A percentile compares a stretch with the other conserved stretches of the same genome.
Evolutionary conservation across 2,888 invertebrate genomes (phyloP).

Genomic region (Cheilosia grossa): DNA sequence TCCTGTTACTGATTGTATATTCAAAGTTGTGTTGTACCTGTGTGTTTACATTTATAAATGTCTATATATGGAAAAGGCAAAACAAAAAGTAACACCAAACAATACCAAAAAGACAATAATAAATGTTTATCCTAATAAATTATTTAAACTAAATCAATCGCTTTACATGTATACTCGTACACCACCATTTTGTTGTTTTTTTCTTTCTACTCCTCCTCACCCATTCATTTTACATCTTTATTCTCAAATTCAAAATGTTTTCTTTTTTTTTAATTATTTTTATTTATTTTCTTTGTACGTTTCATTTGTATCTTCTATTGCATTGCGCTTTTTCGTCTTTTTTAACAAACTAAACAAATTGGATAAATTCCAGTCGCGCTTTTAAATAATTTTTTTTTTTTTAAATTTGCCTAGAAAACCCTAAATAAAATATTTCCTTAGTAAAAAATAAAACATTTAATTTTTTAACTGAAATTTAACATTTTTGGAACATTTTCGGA

Average conservation of each 20-base stretch:
- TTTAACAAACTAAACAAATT: conserved; percentile 13
- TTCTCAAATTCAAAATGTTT: conserved; percentile 4
- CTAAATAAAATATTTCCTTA: conserved; percentile 11
- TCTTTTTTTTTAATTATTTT: conserved; percentile 1
- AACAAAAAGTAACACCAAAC: conserved; percentile 24
- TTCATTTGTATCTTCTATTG: conserved; percentile 42
- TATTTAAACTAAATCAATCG: conserved; percentile 36
- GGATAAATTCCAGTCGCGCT: conserved; percentile 16
- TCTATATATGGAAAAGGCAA: conserved; percentile 61
- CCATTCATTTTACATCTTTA: conserved; percentile 23
- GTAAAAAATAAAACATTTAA: conserved; percentile 75
- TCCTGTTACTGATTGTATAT: conserved; percentile 36
- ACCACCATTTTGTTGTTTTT: conserved; percentile 22
- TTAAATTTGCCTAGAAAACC: conserved; percentile 4
- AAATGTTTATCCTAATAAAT: conserved; percentile 14
- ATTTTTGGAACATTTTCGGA: conserved; percentile 77
- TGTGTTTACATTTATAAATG: conserved; percentile 67
- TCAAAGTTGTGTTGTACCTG: conserved; percentile 66
- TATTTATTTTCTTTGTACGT: conserved; percentile 3
- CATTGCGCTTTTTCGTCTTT: conserved; percentile 73
- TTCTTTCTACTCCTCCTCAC: conserved; percentile 20
- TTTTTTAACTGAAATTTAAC: conserved; percentile 78
- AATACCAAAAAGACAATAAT: conserved; percentile 4
- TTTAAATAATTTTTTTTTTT: conserved; percentile 3
- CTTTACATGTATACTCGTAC: conserved; percentile 53